Percentiles rank a stretch among this genome's conserved stretches.
These are phyloP conservation scores for Synanthedon vespiformis DNA, from an alignment of 2,888 invertebrate genomes.

Conservation along the genomic window DNA sequence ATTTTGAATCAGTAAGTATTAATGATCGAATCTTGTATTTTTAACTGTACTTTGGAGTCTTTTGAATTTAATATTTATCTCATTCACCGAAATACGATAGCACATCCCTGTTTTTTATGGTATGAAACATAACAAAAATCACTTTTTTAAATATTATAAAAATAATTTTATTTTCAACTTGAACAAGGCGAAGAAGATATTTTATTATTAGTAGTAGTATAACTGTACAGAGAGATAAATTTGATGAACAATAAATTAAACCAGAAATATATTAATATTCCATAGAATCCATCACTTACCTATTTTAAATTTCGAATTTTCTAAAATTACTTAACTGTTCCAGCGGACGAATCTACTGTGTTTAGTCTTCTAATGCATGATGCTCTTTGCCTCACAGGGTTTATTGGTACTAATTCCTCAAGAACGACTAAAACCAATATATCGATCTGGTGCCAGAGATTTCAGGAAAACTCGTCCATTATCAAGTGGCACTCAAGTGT, in stretches of 20 bases:
- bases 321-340: no score
- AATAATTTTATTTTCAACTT: no score
- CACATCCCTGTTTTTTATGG: background rate
- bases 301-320: no score
- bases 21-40: no score
- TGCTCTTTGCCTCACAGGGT: slow-evolving; percentile 37
- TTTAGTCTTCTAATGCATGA: background rate
- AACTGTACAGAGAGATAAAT: background rate
- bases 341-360: background rate
- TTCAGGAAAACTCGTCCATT: slow-evolving; percentile 65
- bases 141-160: no score
- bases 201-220: background rate
- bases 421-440: slow-evolving; percentile 43
- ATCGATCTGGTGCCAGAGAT: slow-evolving; percentile 61
- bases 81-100: no score
- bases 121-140: background rate
- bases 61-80: no score
- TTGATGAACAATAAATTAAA: no score
- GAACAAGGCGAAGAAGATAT: background rate
- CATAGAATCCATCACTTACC: no score
- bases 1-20: no score
- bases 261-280: no score
- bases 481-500: slow-evolving; percentile 73
- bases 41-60: no score
- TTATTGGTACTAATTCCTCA: slow-evolving; percentile 62